phyloP scores from a whole-genome alignment of 2,797 vertebrate species.

The Helostoma temminkii region DNA sequence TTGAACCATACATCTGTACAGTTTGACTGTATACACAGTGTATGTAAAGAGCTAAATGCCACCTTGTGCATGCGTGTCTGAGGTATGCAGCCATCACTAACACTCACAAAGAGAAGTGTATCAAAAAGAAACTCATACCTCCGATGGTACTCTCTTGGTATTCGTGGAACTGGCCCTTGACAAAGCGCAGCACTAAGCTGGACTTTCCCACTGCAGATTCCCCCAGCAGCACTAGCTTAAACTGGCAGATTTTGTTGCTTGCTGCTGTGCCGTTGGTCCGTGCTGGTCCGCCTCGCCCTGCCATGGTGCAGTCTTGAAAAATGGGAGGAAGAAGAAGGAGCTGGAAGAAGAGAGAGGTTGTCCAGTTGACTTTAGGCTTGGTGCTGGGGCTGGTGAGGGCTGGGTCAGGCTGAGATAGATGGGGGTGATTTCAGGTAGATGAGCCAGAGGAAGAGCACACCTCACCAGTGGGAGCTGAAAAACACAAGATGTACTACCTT shows the following conservation, averaged over 20 bases:
- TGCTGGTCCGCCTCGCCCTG: slow-evolving; percentile 93
- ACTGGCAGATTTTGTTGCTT: slow-evolving; percentile 99
- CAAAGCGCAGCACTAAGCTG: slow-evolving; percentile 97
- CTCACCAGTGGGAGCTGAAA: slow-evolving; percentile 76
- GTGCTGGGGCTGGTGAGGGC: slow-evolving; percentile 27
- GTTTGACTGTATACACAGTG: background rate
- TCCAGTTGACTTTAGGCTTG: slow-evolving; percentile 30
- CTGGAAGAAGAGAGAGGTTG: slow-evolving; percentile 40
- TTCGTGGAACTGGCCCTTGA: slow-evolving; percentile 99
- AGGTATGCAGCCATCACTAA: slow-evolving; percentile 1
- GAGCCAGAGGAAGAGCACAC: slow-evolving; percentile 62
- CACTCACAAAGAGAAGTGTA: background rate
- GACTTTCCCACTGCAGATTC: slow-evolving; percentile 98
- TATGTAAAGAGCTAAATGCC: too few relatives aligned
- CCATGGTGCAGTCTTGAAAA: slow-evolving; percentile 84
- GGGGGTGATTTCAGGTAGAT: slow-evolving; percentile 36
- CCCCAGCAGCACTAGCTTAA: slow-evolving; percentile 97
- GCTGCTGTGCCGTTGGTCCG: slow-evolving; percentile 94
- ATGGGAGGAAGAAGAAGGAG: slow-evolving; percentile 5
- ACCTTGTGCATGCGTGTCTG: background rate
- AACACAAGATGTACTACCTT: slow-evolving; percentile 14
- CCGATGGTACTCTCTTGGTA: slow-evolving; percentile 99
- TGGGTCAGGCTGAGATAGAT: slow-evolving; percentile 35
- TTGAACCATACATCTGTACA: background rate
- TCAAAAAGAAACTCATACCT: slow-evolving; percentile 83